phyloP scores from a whole-genome alignment of 2,888 invertebrate species.

The Odontothrips loti region DNA sequence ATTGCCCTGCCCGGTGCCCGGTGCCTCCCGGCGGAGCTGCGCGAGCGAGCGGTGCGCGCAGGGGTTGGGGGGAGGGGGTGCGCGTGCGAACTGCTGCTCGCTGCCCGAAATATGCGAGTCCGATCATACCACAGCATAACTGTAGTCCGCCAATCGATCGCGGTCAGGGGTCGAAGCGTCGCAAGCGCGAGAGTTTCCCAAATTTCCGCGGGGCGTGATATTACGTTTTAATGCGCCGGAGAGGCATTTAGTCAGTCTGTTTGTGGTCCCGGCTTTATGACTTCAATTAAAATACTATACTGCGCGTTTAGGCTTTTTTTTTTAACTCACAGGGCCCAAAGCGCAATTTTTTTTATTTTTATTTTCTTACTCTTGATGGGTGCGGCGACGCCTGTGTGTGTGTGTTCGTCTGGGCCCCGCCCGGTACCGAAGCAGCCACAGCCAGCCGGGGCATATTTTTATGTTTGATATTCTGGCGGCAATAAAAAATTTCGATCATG shows the following conservation, averaged over 20 bases:
- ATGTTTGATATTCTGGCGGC: conserved; percentile 20
- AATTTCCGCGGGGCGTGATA: no score
- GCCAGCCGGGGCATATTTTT: background rate
- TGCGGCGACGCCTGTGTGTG: background rate
- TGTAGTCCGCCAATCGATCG: no score
- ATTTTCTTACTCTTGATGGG: background rate
- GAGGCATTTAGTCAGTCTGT: background rate
- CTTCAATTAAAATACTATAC: conserved; percentile 11
- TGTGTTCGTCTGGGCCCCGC: no score
- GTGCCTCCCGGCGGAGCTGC: background rate
- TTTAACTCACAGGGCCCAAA: background rate
- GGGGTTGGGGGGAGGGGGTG: background rate
- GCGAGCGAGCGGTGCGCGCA: no score
- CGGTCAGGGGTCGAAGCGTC: no score
- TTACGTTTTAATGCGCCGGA: background rate
- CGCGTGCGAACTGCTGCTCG: no score
- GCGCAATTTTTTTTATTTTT: background rate
- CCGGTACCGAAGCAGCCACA: no score
- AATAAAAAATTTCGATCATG: conserved; percentile 25
- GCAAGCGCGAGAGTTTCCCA: no score
- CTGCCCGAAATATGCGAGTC: no score
- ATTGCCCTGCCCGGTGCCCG: background rate
- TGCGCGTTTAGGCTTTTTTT: background rate
- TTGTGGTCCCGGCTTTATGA: background rate
- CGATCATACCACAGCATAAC: no score